A percentile compares a stretch with the other conserved stretches of the same genome.
These are phyloP conservation scores for Ceratoteleas bidentatus DNA, from an alignment of 1,140 invertebrate genomes.

Conservation along the genomic window DNA sequence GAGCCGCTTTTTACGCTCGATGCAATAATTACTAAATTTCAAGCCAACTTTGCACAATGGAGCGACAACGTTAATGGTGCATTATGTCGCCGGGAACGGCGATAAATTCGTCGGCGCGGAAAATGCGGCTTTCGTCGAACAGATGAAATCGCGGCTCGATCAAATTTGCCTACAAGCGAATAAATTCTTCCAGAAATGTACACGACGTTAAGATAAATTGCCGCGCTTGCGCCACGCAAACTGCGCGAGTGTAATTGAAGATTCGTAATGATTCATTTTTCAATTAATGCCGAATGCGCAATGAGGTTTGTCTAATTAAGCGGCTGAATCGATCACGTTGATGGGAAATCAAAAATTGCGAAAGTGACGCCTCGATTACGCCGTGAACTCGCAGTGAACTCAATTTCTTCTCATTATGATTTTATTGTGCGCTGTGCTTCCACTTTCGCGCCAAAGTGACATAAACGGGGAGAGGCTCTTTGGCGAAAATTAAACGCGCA, in stretches of 20 bases:
- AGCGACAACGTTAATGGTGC: no score
- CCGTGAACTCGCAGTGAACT: slow-evolving; percentile 35
- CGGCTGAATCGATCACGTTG: slow-evolving; percentile 41
- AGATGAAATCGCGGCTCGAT: no score
- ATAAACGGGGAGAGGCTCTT: slow-evolving; percentile 36
- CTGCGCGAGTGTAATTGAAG: slow-evolving; percentile 24
- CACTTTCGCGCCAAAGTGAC: slow-evolving; percentile 57
- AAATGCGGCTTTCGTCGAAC: no score
- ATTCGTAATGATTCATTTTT: slow-evolving; percentile 49
- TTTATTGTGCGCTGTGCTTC: slow-evolving; percentile 44
- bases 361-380: slow-evolving; percentile 55
- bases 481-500: slow-evolving; percentile 53
- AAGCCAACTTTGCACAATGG: no score
- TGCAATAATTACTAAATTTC: no score
- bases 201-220: slow-evolving; percentile 31
- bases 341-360: slow-evolving; percentile 39
- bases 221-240: slow-evolving; percentile 12
- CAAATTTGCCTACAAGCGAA: not conserved
- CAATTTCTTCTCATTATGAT: slow-evolving; percentile 55
- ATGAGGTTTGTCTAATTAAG: slow-evolving; percentile 57
- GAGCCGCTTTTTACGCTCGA: not conserved
- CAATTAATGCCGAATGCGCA: slow-evolving; percentile 43
- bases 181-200: slow-evolving; percentile 7
- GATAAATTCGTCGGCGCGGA: no score
- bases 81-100: no score